Percentiles rank a stretch among this genome's conserved stretches.
phyloP scores from a whole-genome alignment of 1,140 invertebrate genomes.

The Holotrichia oblita region DNA sequence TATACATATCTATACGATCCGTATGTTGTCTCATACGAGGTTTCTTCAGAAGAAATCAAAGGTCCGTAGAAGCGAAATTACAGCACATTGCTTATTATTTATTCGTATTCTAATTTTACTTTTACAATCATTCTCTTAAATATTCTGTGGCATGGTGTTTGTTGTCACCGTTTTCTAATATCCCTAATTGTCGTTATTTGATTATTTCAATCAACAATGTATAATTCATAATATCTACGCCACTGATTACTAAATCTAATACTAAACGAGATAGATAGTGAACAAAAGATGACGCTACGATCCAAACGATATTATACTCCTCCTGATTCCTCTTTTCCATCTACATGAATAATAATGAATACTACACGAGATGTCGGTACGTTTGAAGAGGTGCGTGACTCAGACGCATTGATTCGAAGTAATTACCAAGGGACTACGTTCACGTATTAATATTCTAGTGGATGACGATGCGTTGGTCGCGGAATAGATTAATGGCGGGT shows the following conservation, averaged over 20 bases:
- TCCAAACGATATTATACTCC: not conserved
- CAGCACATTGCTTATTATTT: no score
- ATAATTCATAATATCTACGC: not conserved
- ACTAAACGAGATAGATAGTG: not conserved
- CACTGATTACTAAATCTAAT: not conserved
- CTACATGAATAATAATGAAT: not conserved
- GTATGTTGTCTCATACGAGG: no score
- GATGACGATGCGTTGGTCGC: not conserved
- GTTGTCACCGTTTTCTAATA: no score
- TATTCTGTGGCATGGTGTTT: no score
- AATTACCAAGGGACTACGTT: slow-evolving; percentile 15
- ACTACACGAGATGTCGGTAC: slow-evolving; percentile 15
- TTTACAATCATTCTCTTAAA: no score
- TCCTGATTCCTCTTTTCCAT: not conserved
- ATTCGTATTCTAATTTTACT: no score
- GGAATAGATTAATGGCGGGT: slow-evolving; percentile 26
- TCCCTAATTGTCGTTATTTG: no score
- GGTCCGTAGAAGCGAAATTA: no score
- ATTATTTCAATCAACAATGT: no score
- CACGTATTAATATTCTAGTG: slow-evolving; percentile 16
- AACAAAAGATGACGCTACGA: not conserved
- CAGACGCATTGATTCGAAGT: slow-evolving; percentile 20
- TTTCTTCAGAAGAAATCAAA: no score
- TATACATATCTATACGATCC: no score
- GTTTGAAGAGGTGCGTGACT: slow-evolving; percentile 32